A percentile compares a stretch with the other conserved stretches of the same genome.
Evolutionary conservation across 2,888 invertebrate genomes (phyloP).

Genomic region (Pogonocherus hispidulus): DNA sequence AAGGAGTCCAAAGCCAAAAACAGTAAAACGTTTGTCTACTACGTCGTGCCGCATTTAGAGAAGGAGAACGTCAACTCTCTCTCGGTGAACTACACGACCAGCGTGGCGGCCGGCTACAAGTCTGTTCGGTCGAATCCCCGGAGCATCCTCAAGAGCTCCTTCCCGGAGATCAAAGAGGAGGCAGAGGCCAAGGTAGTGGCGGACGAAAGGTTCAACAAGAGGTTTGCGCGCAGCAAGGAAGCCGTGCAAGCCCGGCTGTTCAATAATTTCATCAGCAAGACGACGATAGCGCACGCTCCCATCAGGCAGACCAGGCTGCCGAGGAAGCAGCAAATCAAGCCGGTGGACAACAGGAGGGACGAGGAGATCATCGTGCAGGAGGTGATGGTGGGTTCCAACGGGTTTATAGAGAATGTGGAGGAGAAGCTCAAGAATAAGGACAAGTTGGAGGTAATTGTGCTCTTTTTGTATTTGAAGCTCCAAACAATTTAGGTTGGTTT

Average conservation of each 20-base stretch:
- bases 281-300: slow-evolving; percentile 64
- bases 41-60: slow-evolving; percentile 60
- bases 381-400: slow-evolving; percentile 64
- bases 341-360: slow-evolving; percentile 61
- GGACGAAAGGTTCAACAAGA: slow-evolving; percentile 48
- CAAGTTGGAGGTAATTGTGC: slow-evolving; percentile 41
- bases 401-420: slow-evolving; percentile 58
- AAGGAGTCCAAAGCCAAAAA: slow-evolving; percentile 40
- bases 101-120: neutral
- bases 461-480: neutral
- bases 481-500: too few relatives aligned
- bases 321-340: slow-evolving; percentile 67
- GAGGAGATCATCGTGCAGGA: slow-evolving; percentile 67
- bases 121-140: slow-evolving; percentile 58
- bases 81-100: slow-evolving; percentile 25
- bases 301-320: slow-evolving; percentile 63
- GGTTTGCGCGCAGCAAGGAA: slow-evolving; percentile 61
- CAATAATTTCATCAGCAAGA: slow-evolving; percentile 63
- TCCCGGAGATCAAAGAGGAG: slow-evolving; percentile 21
- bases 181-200: neutral
- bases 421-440: slow-evolving; percentile 45
- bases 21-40: slow-evolving; percentile 53
- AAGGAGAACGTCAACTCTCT: slow-evolving; percentile 63
- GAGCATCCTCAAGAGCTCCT: slow-evolving; percentile 62
- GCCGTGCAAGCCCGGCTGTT: slow-evolving; percentile 61